These are phyloP conservation scores for Ptilodon capucinus DNA, from an alignment of 2,888 invertebrate species.

Conservation along the genomic window DNA sequence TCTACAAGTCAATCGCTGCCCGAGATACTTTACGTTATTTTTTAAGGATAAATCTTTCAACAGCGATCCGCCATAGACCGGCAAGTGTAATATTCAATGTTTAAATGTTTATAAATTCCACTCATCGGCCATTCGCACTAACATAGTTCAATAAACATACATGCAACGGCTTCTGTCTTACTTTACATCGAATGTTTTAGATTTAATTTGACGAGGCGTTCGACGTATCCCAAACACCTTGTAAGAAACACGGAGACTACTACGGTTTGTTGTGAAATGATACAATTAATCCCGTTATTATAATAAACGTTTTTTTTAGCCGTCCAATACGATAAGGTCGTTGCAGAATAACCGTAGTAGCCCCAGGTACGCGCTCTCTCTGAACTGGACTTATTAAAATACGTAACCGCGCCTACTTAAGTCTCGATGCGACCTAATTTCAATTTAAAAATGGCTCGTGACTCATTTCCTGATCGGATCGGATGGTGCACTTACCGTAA, in stretches of 20 bases:
- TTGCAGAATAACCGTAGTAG: too few relatives aligned
- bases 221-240: constrained; percentile 13
- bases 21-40: constrained; percentile 38
- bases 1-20: constrained; percentile 47
- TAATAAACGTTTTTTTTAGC: too few relatives aligned
- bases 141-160: constrained; percentile 60
- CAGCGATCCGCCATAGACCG: constrained; percentile 46
- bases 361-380: constrained; percentile 11
- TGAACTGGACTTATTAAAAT: constrained; percentile 37
- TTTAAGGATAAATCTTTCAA: constrained; percentile 66
- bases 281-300: too few relatives aligned
- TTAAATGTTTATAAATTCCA: constrained; percentile 68
- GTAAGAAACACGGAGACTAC: too few relatives aligned
- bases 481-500: constrained; percentile 52
- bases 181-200: constrained; percentile 28
- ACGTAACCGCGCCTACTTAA: constrained; percentile 48
- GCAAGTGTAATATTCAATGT: constrained; percentile 46
- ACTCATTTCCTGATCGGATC: constrained; percentile 58
- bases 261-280: too few relatives aligned
- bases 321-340: too few relatives aligned
- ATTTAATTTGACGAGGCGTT: constrained; percentile 27
- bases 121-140: constrained; percentile 64
- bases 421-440: constrained; percentile 57
- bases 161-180: constrained; percentile 41
- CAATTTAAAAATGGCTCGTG: constrained; percentile 57